These are phyloP conservation scores for Rhynchotus rufescens DNA, from an alignment of 2,797 vertebrate genomes.

Conservation along the genomic window DNA sequence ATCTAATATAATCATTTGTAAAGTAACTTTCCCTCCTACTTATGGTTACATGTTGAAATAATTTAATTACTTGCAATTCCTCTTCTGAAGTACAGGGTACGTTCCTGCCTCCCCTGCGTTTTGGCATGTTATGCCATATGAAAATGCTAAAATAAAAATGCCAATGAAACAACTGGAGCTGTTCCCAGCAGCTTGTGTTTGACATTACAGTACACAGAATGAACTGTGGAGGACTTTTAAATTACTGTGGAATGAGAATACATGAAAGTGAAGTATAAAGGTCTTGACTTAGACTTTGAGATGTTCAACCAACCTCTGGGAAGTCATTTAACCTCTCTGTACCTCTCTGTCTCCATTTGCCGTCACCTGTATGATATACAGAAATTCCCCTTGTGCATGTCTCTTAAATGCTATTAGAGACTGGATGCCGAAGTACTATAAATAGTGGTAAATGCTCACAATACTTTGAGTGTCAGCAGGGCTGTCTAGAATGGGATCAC, in stretches of 20 bases:
- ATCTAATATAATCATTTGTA: neutral
- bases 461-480: accelerated
- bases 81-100: neutral
- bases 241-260: neutral
- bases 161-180: neutral
- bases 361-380: neutral
- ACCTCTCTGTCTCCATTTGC: neutral
- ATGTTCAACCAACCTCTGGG: neutral
- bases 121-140: neutral
- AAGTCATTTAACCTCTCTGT: neutral
- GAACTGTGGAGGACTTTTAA: neutral
- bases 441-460: neutral
- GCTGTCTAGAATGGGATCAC: neutral
- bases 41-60: neutral
- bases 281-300: neutral
- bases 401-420: conserved; percentile 7
- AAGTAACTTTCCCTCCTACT: neutral
- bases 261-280: neutral
- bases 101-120: neutral
- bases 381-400: neutral
- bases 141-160: neutral
- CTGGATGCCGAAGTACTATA: neutral
- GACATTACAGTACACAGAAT: neutral
- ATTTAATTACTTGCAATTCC: neutral
- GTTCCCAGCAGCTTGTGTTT: neutral